phyloP scores from a whole-genome alignment of 2,888 invertebrate genomes.

The Anticlea derivata region DNA sequence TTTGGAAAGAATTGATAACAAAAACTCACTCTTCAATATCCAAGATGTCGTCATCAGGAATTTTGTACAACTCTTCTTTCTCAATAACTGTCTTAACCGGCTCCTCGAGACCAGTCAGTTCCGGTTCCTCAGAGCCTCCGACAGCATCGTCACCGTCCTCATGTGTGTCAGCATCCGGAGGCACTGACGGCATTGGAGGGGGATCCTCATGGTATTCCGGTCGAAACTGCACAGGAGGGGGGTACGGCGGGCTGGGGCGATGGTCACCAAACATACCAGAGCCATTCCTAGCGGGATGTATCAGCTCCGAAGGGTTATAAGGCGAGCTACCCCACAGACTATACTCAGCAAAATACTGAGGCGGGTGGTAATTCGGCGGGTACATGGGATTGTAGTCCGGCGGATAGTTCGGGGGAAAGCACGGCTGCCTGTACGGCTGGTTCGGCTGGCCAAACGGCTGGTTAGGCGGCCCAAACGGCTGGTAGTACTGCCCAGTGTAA shows the following conservation, averaged over 20 bases:
- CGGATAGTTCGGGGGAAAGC: not conserved
- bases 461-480: not conserved
- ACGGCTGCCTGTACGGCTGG: not conserved
- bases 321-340: conserved; percentile 33
- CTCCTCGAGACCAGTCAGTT: not conserved
- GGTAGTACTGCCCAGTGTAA: conserved; percentile 4
- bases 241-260: not conserved
- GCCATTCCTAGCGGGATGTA: conserved; percentile 1
- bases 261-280: not conserved
- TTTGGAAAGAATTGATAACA: not conserved
- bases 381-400: not conserved
- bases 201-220: not conserved
- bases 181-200: not conserved
- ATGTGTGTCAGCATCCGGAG: not conserved
- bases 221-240: not conserved
- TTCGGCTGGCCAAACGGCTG: conserved; percentile 1
- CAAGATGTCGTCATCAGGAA: not conserved
- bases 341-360: conserved; percentile 30
- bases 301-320: conserved; percentile 19
- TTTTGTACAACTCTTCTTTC: conserved; percentile 2
- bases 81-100: not conserved
- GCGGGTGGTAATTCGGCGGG: conserved; percentile 9
- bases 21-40: conserved; percentile 16
- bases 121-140: not conserved
- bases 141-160: not conserved